Conservation (phyloP, 2,113 vertebrate genomes). For the Petrocephalus microphthalmus region DNA sequence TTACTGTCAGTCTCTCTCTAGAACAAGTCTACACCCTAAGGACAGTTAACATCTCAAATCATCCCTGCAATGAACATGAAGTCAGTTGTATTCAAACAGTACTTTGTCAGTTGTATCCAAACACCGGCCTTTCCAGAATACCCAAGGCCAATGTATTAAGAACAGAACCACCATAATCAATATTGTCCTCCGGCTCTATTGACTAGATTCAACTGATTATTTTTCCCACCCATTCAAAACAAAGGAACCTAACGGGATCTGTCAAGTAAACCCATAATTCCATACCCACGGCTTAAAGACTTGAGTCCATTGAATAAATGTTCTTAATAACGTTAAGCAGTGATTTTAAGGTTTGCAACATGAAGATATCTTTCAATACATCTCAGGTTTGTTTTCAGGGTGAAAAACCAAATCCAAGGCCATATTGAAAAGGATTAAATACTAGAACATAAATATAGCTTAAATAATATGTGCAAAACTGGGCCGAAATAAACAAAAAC, state of each 20-base stretch:
- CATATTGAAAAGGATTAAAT: background rate
- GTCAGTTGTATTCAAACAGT: slow-evolving; percentile 17
- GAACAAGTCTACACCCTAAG: slow-evolving; percentile 3
- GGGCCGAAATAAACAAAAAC: background rate
- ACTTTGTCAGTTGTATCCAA: background rate
- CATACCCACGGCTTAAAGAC: background rate
- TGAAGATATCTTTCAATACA: background rate
- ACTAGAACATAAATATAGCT: background rate
- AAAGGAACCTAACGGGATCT: slow-evolving; percentile 75
- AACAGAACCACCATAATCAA: slow-evolving; percentile 77
- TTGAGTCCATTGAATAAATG: background rate
- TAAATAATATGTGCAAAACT: background rate
- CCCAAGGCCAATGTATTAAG: slow-evolving; percentile 74
- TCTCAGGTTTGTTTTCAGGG: background rate
- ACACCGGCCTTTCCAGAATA: slow-evolving; percentile 42
- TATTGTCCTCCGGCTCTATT: slow-evolving; percentile 79
- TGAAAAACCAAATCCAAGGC: background rate
- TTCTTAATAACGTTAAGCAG: background rate
- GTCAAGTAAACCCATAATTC: slow-evolving; percentile 73
- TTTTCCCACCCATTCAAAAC: slow-evolving; percentile 75
- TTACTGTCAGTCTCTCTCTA: background rate
- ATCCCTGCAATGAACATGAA: slow-evolving; percentile 19
- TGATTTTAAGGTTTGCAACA: background rate
- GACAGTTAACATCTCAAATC: slow-evolving; percentile 17
- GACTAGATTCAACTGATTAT: slow-evolving; percentile 78